These are phyloP conservation scores for Umimayanthus kanabou DNA, from an alignment of 92 coral and sea anemone genomes.

Conservation along the genomic window DNA sequence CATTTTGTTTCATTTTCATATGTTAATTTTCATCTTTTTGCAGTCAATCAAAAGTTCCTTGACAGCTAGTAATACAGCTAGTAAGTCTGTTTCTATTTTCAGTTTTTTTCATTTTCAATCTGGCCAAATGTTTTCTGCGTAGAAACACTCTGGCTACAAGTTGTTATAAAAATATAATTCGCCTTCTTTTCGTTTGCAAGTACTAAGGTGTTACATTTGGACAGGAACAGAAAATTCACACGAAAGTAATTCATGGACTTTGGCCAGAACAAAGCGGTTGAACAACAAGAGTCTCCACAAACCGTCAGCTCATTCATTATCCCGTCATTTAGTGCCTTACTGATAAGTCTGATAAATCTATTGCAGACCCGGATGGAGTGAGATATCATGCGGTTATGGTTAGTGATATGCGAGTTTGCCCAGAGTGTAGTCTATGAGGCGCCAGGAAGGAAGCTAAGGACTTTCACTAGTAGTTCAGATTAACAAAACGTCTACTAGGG, in stretches of 20 bases:
- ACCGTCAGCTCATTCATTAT: neutral
- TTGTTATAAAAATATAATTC: neutral
- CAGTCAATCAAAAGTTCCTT: no score
- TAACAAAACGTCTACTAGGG: neutral
- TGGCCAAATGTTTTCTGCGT: neutral
- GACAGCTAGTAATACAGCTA: no score
- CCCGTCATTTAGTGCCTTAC: neutral
- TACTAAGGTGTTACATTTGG: neutral
- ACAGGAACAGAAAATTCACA: neutral
- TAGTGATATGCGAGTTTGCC: slow-evolving; percentile 13
- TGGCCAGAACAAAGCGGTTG: neutral
- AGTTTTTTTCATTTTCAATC: neutral
- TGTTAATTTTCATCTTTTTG: no score
- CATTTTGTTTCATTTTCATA: no score
- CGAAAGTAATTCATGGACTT: no score
- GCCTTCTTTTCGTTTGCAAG: neutral
- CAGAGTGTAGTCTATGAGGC: slow-evolving; percentile 13
- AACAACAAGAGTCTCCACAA: neutral
- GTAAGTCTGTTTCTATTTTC: neutral
- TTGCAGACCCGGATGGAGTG: slow-evolving; percentile 12
- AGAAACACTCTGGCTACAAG: neutral
- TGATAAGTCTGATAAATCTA: neutral
- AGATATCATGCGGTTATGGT: slow-evolving; percentile 39
- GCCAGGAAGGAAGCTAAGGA: slow-evolving; percentile 18
- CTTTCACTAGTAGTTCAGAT: slow-evolving; percentile 7